These are phyloP conservation scores for Nylanderia fulva DNA, from an alignment of 1,140 invertebrate genomes.

Conservation along the genomic window DNA sequence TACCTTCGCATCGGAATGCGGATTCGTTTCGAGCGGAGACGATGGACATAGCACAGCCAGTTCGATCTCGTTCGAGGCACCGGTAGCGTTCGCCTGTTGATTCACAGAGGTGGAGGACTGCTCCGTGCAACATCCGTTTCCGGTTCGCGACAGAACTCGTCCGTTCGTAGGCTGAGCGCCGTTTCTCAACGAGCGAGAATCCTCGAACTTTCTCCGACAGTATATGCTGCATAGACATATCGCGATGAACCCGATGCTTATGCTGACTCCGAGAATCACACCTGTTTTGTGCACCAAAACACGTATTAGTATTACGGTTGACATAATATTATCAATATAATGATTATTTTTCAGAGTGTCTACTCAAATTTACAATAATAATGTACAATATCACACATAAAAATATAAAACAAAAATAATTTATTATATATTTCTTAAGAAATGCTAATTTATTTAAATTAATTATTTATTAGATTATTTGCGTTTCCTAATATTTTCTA, in stretches of 20 bases:
- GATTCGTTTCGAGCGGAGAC: conserved; percentile 78
- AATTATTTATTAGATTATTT: no score
- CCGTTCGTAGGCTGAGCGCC: conserved; percentile 78
- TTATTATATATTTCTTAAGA: no score
- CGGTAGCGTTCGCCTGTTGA: conserved; percentile 74
- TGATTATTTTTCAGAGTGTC: no score
- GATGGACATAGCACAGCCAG: conserved; percentile 81
- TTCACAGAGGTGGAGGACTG: conserved; percentile 79
- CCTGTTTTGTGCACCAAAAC: conserved; percentile 62
- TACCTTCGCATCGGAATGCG: conserved; percentile 80
- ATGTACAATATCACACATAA: no score
- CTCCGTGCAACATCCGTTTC: conserved; percentile 82
- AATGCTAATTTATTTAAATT: no score
- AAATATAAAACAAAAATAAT: no score
- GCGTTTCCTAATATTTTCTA: no score
- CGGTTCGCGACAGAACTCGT: conserved; percentile 76
- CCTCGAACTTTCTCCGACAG: conserved; percentile 81
- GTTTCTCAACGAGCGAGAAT: conserved; percentile 77
- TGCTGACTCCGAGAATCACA: conserved; percentile 82
- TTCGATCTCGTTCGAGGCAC: conserved; percentile 81
- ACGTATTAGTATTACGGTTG: conserved; percentile 8
- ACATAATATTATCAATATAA: neutral
- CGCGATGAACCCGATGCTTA: conserved; percentile 82
- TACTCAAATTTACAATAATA: no score
- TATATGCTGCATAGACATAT: conserved; percentile 84